These are phyloP conservation scores for Aspidoscelis tigris DNA, from an alignment of 2,113 vertebrate species.

Conservation along the genomic window DNA sequence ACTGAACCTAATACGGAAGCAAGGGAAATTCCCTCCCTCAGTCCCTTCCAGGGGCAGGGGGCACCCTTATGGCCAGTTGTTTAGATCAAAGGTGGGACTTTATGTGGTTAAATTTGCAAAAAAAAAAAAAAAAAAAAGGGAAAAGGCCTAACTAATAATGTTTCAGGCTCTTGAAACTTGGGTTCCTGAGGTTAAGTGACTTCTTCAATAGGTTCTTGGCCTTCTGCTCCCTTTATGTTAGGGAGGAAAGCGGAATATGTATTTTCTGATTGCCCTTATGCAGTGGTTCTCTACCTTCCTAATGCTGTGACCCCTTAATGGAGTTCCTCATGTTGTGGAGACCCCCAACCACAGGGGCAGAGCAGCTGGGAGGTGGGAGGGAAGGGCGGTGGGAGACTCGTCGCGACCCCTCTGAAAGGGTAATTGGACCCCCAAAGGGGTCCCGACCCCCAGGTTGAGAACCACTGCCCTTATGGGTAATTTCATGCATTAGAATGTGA, in stretches of 20 bases:
- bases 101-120: neutral
- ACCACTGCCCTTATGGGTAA: neutral
- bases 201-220: neutral
- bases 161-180: conserved; percentile 8
- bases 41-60: neutral
- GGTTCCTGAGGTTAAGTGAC: neutral
- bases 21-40: neutral
- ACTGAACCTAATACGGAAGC: neutral
- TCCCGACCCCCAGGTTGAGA: no score
- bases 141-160: neutral
- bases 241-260: neutral
- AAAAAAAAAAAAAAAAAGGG: no score
- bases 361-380: no score
- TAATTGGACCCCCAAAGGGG: no score
- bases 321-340: no score
- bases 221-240: neutral
- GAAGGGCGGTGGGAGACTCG: no score
- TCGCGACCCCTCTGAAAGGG: no score
- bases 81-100: neutral
- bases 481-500: neutral
- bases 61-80: neutral
- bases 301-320: no score
- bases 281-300: no score
- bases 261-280: neutral
- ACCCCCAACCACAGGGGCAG: no score